phyloP scores from a whole-genome alignment of 2,888 invertebrate species.

The Andrena haemorrhoa region DNA sequence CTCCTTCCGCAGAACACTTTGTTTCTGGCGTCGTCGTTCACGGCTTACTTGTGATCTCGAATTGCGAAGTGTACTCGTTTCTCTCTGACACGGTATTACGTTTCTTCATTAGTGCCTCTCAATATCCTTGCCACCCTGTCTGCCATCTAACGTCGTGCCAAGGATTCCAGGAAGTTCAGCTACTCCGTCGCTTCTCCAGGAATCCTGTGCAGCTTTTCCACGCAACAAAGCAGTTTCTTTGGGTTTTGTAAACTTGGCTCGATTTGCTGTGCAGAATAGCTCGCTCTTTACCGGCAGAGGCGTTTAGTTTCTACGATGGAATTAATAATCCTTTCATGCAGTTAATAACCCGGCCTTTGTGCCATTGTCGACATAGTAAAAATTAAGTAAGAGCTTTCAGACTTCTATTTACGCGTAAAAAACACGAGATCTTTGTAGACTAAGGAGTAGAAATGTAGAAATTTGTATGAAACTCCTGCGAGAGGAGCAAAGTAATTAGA shows the following conservation, averaged over 20 bases:
- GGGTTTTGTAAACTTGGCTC: constrained; percentile 22
- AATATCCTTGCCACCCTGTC: constrained; percentile 23
- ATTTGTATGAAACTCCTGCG: neutral
- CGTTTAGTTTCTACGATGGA: neutral
- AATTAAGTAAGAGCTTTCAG: neutral
- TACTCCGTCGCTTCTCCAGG: constrained; percentile 9
- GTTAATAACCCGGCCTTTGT: neutral
- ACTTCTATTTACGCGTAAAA: neutral
- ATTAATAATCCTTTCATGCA: neutral
- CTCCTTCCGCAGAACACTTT: neutral
- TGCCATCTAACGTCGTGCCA: constrained; percentile 20
- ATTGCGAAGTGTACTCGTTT: neutral
- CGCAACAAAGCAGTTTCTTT: constrained; percentile 24
- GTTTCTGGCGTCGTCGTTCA: neutral
- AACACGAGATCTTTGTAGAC: neutral
- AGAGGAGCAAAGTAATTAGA: neutral
- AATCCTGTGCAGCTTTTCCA: constrained; percentile 19
- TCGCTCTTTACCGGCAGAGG: neutral
- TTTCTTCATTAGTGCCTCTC: constrained; percentile 37
- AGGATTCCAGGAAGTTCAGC: constrained; percentile 45
- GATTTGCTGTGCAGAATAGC: constrained; percentile 4
- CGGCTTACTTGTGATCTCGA: constrained; percentile 14
- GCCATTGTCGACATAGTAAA: neutral
- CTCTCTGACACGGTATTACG: constrained; percentile 28
- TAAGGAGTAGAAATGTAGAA: neutral